A percentile compares a stretch with the other conserved stretches of the same genome.
Evolutionary conservation across 1,140 invertebrate genomes (phyloP).

Genomic region (Chelonus insularis): DNA sequence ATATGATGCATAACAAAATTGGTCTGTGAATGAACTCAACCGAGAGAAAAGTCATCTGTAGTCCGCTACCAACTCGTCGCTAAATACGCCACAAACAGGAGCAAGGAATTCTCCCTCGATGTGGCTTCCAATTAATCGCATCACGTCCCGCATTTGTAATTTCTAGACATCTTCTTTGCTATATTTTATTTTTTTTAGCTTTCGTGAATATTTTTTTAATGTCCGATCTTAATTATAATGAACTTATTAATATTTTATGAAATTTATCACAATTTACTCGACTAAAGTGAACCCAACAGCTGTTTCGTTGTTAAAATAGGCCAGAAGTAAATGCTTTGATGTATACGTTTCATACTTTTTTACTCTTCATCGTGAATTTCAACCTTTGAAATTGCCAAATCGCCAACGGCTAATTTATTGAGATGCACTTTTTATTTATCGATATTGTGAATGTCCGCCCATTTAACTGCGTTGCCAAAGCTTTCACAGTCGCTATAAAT

Average conservation of each 20-base stretch:
- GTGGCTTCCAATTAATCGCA: conserved; percentile 41
- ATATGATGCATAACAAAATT: conserved; percentile 29
- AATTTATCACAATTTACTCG: too few species aligned
- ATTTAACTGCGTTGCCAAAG: conserved; percentile 14
- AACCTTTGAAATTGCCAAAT: conserved; percentile 5
- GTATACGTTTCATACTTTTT: too few species aligned
- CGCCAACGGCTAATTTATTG: conserved; percentile 22
- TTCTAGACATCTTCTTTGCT: neutral
- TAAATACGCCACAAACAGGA: conserved; percentile 39
- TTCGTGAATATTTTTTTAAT: neutral
- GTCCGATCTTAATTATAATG: too few species aligned
- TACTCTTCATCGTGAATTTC: neutral
- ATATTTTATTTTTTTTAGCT: neutral
- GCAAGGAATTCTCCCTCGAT: conserved; percentile 21
- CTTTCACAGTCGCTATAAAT: conserved; percentile 11
- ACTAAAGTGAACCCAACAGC: too few species aligned
- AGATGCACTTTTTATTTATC: conserved; percentile 19
- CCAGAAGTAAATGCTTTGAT: too few species aligned
- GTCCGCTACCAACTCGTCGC: conserved; percentile 29
- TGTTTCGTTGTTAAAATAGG: too few species aligned
- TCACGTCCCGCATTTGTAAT: conserved; percentile 29
- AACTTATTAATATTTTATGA: too few species aligned
- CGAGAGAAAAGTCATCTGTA: conserved; percentile 33
- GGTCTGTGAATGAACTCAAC: conserved; percentile 31
- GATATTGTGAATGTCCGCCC: conserved; percentile 16